Conservation (phyloP, 2,888 invertebrate genomes). For the Temnothorax rugatulus region DNA sequence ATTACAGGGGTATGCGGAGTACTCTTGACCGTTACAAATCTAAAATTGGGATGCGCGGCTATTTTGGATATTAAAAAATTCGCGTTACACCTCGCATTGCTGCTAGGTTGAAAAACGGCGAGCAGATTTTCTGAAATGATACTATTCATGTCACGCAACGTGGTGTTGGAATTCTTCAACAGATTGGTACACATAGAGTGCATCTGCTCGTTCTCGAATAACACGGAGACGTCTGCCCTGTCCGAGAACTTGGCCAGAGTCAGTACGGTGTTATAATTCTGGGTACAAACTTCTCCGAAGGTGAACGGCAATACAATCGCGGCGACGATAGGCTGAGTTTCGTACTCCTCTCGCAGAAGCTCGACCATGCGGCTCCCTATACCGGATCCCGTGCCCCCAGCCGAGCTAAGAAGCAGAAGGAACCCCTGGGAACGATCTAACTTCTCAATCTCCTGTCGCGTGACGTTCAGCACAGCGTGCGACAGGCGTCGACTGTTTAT, state of each 20-base stretch:
- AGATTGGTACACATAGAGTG: conserved; percentile 84
- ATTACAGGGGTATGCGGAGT: conserved; percentile 65
- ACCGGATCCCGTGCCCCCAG: conserved; percentile 88
- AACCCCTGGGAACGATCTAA: conserved; percentile 86
- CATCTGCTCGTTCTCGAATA: conserved; percentile 87
- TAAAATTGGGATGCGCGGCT: conserved; percentile 86
- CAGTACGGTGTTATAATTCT: conserved; percentile 87
- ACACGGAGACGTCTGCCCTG: conserved; percentile 84
- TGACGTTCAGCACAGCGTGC: conserved; percentile 83
- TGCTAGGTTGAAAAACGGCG: conserved; percentile 86
- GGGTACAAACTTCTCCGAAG: conserved; percentile 87
- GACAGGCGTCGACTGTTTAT: conserved; percentile 84
- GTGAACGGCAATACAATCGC: conserved; percentile 86
- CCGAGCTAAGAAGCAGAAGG: conserved; percentile 86
- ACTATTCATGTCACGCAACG: conserved; percentile 86
- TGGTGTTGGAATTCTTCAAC: conserved; percentile 80
- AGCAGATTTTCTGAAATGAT: conserved; percentile 86
- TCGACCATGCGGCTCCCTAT: conserved; percentile 86
- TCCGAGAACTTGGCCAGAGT: conserved; percentile 86
- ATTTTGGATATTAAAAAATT: conserved; percentile 83
- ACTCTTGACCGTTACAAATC: conserved; percentile 86
- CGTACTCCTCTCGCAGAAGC: conserved; percentile 85
- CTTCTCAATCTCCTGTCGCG: conserved; percentile 86
- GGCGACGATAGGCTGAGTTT: conserved; percentile 86
- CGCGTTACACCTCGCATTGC: conserved; percentile 74